phyloP scores from a whole-genome alignment of 2,888 invertebrate species.

The Adelognathus sp. region DNA sequence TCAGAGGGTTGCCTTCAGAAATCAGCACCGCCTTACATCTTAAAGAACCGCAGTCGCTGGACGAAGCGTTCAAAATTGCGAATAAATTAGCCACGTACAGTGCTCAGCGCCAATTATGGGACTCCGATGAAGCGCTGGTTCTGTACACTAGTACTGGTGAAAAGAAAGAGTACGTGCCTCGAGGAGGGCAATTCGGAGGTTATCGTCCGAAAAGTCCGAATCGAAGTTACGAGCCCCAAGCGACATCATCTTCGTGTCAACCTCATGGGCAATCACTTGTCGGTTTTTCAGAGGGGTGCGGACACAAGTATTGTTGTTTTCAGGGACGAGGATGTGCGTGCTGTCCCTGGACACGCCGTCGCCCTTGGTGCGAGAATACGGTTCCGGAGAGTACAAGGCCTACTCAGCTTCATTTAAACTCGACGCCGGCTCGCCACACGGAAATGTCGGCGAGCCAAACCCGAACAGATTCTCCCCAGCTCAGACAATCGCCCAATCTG shows the following conservation, averaged over 20 bases:
- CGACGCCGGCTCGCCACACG: background rate
- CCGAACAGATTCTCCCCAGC: background rate
- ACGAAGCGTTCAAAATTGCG: background rate
- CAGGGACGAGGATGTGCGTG: background rate
- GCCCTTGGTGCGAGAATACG: background rate
- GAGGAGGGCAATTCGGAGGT: too few relatives aligned
- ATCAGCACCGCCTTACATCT: background rate
- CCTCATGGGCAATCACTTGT: background rate
- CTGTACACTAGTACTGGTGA: background rate
- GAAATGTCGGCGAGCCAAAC: background rate
- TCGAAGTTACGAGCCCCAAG: background rate
- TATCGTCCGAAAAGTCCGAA: background rate
- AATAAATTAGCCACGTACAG: background rate
- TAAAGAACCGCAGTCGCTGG: background rate
- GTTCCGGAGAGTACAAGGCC: background rate
- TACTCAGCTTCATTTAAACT: constrained; percentile 4
- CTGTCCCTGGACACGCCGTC: background rate
- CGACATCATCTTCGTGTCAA: background rate
- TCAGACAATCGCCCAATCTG: background rate
- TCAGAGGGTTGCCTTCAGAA: background rate
- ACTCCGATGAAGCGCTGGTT: background rate
- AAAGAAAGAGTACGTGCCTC: too few relatives aligned
- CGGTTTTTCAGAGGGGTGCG: background rate
- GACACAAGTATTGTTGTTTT: constrained; percentile 1
- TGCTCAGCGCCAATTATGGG: background rate